Conservation (phyloP, 2,797 vertebrate genomes). For the Columba guinea region DNA sequence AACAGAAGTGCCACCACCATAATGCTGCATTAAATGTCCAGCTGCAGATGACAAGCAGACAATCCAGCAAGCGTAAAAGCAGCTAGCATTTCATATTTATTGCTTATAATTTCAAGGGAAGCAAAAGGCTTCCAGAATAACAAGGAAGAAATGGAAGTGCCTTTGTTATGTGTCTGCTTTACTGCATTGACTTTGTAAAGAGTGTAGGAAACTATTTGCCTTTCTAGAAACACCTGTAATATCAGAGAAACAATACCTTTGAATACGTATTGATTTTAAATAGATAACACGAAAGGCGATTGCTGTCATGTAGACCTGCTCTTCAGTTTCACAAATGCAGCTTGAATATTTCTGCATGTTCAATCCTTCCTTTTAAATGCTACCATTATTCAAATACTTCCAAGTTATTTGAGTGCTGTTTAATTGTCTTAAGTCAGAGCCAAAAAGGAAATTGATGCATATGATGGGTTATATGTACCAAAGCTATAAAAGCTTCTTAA, state of each 20-base stretch:
- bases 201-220: neutral
- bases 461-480: neutral
- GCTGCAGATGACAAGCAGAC: neutral
- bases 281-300: neutral
- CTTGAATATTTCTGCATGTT: neutral
- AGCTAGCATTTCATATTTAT: neutral
- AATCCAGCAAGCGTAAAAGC: neutral
- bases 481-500: neutral
- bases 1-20: neutral
- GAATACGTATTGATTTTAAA: neutral
- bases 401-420: neutral
- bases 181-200: neutral
- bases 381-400: neutral
- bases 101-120: neutral
- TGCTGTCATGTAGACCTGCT: neutral
- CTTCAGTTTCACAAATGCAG: neutral
- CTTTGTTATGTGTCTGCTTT: neutral
- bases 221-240: neutral
- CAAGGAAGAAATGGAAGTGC: neutral
- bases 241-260: neutral
- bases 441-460: neutral
- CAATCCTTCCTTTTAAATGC: neutral
- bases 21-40: neutral
- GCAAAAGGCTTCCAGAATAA: neutral
- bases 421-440: neutral